Evolutionary conservation across 2,113 vertebrate genomes (phyloP).

Genomic region (Cryptotis parvus): DNA sequence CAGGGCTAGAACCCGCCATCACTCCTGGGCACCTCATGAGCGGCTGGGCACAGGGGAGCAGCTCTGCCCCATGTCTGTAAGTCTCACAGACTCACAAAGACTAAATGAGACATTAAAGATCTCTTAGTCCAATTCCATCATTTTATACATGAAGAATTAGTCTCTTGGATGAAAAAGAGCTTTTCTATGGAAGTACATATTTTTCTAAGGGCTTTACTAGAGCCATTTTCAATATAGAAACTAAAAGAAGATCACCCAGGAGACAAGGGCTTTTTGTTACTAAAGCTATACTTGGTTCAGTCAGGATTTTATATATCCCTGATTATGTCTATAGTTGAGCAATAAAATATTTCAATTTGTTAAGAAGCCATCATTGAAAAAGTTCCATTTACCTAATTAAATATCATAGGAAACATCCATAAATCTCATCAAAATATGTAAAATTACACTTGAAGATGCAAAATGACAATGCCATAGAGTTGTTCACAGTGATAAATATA

Average conservation of each 20-base stretch:
- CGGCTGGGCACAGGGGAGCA: too few relatives aligned
- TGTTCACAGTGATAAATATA: not conserved
- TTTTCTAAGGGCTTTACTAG: constrained; percentile 13
- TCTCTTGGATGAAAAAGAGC: not conserved
- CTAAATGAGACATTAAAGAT: constrained; percentile 63
- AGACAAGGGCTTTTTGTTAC: not conserved
- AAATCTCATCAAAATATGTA: not conserved
- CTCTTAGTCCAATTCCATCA: constrained; percentile 6
- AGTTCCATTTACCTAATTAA: not conserved
- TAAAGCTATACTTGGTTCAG: not conserved
- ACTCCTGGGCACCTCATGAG: too few relatives aligned
- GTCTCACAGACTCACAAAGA: too few relatives aligned
- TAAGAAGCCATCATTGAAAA: not conserved
- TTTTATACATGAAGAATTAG: constrained; percentile 56
- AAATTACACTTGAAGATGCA: not conserved
- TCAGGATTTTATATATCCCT: not conserved
- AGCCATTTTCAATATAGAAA: not conserved
- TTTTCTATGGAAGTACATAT: constrained; percentile 41
- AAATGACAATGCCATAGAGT: not conserved
- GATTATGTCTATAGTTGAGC: not conserved
- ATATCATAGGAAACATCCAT: not conserved
- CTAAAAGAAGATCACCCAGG: not conserved
- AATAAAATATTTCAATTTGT: not conserved
- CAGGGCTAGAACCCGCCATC: too few relatives aligned
- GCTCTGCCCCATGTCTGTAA: too few relatives aligned